Percentiles rank a stretch among this genome's conserved stretches.
Conservation (phyloP, 2,797 vertebrate genomes). For the Gephyroberyx darwinii region DNA sequence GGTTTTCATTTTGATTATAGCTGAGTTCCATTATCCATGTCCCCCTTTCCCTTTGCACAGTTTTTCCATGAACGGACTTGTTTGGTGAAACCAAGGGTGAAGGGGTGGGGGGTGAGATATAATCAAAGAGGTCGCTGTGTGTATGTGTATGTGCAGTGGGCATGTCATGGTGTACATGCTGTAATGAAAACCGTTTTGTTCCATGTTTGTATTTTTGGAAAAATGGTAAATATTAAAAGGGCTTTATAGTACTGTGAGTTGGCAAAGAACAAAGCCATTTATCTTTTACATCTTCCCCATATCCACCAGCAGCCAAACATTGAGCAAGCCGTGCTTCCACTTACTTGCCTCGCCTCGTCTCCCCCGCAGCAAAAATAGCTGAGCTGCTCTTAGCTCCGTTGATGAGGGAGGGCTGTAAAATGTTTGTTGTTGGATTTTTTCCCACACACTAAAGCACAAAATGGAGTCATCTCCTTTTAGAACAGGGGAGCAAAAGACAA, state of each 20-base stretch:
- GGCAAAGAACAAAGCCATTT: constrained; percentile 69
- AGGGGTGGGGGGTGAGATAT: background rate
- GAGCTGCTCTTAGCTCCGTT: constrained; percentile 61
- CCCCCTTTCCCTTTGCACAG: constrained; percentile 25
- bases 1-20: constrained; percentile 67
- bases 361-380: constrained; percentile 71
- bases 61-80: constrained; percentile 24
- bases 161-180: constrained; percentile 17
- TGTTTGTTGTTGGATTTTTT: constrained; percentile 68
- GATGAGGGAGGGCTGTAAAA: constrained; percentile 61
- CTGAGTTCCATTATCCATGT: constrained; percentile 54
- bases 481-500: constrained; percentile 34
- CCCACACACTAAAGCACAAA: constrained; percentile 62
- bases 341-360: constrained; percentile 49
- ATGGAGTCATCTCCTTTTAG: constrained; percentile 69
- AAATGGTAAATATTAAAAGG: constrained; percentile 48
- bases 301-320: constrained; percentile 62
- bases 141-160: background rate
- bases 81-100: constrained; percentile 1
- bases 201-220: constrained; percentile 32
- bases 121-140: constrained; percentile 6
- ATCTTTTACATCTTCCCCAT: constrained; percentile 62
- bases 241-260: constrained; percentile 40
- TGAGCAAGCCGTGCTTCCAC: constrained; percentile 47
- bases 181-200: constrained; percentile 26